Evolutionary conservation across 2,113 vertebrate species (phyloP), one percentile per base, ranked within the genome.

Genomic region (Silurus meridionalis): DNA sequence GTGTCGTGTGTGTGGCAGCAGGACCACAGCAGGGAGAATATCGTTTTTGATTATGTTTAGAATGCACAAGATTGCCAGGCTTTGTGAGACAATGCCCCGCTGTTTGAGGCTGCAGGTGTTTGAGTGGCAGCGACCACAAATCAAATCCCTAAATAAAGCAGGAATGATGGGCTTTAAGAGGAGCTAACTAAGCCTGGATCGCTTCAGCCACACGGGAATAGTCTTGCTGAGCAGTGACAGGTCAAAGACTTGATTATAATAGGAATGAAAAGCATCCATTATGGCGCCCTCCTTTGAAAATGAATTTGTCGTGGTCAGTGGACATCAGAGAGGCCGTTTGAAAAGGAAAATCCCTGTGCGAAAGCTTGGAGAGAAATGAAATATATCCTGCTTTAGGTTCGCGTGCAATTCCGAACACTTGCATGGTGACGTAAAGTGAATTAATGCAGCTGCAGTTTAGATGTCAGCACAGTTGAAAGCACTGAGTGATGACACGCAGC

Each of bases 181-280:
- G 58, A 80, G 80, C 63, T 86, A 77, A 64, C 72, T 79, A 86
- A n/a, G 90, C 89, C 86, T n/a, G 11, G 53, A 57, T 83, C 87
- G 82, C 69, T 67, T 9, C 28, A 50, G 69, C 50, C 90, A 88
- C 88, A 53, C 88, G 92, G 89, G 89, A 90, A 90, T 91, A 87
- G 88, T 83, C 84, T 87, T 50, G 15, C 85, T 82, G 88, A 90
- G 89, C 87, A 79, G 88, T n/a, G 85, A 86, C 89, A 90, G 91
- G 90, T 85, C 71, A 80, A 87, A 90, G 86, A 87, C 88, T 82
- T 85, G 88, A 90, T 91, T 91, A 91, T 90, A 88, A 84, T 71
- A 69, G 80, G 88, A 90, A 53, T 50, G 88, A 92, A 93, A 93
- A 92, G 92, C 87, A 90, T 92, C 92, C 92, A 92, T 79, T 90